Evolutionary conservation across 2,797 vertebrate genomes (phyloP), one percentile per base, ranked within the genome.

Genomic region (Trichosurus vulpecula): DNA sequence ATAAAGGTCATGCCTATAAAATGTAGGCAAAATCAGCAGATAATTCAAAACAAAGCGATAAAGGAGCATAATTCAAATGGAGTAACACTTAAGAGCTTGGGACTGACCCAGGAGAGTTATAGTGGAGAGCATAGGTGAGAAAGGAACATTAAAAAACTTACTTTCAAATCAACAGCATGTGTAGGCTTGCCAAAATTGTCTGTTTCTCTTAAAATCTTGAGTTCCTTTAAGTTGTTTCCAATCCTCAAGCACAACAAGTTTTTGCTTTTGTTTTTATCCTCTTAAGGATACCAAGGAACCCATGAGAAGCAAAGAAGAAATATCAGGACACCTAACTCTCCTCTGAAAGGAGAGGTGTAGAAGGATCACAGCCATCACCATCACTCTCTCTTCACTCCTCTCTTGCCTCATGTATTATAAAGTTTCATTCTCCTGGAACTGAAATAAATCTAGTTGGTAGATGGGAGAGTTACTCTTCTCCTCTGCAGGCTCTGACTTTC

Each of bases 41-140:
- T 30, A 52, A 87, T 41, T 54, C 61, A 95, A 74, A 27, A 94
- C 91, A 96, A 54, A 29, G 14, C 74, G 30, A 92, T 52, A 95
- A 92, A 56, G 19, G 93, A 66, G 29, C 35, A 89, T n/a, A 95
- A 35, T 19, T 11, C 52, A 58, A 1, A 3, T 93, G 93, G 94
- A 94, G 90, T 31, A 25, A 30, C n/a, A 54, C 41, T 22, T 52
- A 58, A 30, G 35, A 29, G 61, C 35, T 90, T 11, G 0, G n/a
- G 6, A n/a, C 35, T 35, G 12, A 35, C 58, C 35, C 11, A 13
- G 31, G 35, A 92, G 3, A 1, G 10, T 16, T 41, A 16, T 3
- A 35, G 25, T 31, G 56, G 22, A 19, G 22, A 52, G 41, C 22
- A 90, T 25, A 56, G 53, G 4, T 66, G 3, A 93, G 47, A 53